Percentiles rank a stretch among this genome's conserved stretches.
Conservation (phyloP, 2,888 invertebrate genomes). For the Steinernema scapterisci region DNA sequence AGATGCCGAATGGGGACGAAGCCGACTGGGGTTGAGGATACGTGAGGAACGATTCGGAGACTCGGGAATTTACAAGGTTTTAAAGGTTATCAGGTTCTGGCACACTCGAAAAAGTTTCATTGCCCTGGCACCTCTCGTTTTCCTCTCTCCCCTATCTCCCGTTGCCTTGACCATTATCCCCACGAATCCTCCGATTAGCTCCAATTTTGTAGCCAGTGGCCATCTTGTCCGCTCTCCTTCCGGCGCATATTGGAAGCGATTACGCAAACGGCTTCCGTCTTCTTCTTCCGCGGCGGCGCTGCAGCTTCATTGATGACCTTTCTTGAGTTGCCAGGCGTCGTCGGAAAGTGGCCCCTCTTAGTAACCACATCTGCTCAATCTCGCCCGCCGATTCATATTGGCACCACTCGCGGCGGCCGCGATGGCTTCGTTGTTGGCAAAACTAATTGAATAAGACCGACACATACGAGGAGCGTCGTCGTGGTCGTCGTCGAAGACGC, state of each 20-base stretch:
- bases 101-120: too few relatives aligned
- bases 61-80: too few relatives aligned
- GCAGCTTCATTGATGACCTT: background rate
- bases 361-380: conserved; percentile 31
- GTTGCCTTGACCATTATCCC: background rate
- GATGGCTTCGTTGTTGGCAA: background rate
- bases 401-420: conserved; percentile 14
- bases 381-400: conserved; percentile 26
- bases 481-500: too few relatives aligned
- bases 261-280: background rate
- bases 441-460: conserved; percentile 31
- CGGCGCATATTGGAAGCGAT: conserved; percentile 11
- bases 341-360: conserved; percentile 30
- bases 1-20: too few relatives aligned
- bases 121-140: too few relatives aligned
- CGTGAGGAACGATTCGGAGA: too few relatives aligned
- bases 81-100: too few relatives aligned
- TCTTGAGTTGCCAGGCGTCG: background rate
- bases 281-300: too few relatives aligned
- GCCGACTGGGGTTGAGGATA: too few relatives aligned
- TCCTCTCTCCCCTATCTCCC: too few relatives aligned
- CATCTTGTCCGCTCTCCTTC: background rate
- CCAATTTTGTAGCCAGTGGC: conserved; percentile 20
- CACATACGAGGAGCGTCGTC: background rate
- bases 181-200: background rate